These are phyloP conservation scores for Caradrina clavipalpis DNA, from an alignment of 2,888 invertebrate genomes.

Conservation along the genomic window DNA sequence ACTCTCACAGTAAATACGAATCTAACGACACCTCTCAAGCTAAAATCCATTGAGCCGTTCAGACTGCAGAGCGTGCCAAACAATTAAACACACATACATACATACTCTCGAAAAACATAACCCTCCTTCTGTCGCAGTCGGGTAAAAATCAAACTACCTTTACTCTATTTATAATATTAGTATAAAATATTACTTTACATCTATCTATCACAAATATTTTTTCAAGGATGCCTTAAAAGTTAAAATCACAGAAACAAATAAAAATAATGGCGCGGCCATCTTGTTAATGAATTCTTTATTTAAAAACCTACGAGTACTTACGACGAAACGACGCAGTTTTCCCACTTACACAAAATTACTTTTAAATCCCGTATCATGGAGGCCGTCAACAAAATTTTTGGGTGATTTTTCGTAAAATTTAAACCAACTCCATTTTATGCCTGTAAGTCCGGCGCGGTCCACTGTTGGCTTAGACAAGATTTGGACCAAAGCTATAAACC, in stretches of 20 bases:
- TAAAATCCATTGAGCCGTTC: too few species aligned
- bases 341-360: background rate
- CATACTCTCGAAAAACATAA: too few species aligned
- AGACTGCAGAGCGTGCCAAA: too few species aligned
- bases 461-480: slow-evolving; percentile 50
- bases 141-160: too few species aligned
- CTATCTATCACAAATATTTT: too few species aligned
- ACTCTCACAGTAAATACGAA: too few species aligned
- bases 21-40: too few species aligned
- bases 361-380: background rate
- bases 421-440: slow-evolving; percentile 35
- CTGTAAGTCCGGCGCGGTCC: slow-evolving; percentile 34
- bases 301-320: background rate
- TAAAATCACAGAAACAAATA: background rate
- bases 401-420: slow-evolving; percentile 34
- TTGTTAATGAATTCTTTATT: background rate
- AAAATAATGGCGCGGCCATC: background rate
- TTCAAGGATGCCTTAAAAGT: background rate
- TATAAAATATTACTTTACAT: too few species aligned
- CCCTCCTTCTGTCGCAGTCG: too few species aligned
- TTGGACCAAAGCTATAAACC: slow-evolving; percentile 54
- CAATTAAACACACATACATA: too few species aligned
- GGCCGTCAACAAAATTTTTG: slow-evolving; percentile 9
- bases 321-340: background rate
- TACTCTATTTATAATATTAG: too few species aligned